phyloP scores from a whole-genome alignment of 1,140 invertebrate genomes.

The Papilio polyxenes region DNA sequence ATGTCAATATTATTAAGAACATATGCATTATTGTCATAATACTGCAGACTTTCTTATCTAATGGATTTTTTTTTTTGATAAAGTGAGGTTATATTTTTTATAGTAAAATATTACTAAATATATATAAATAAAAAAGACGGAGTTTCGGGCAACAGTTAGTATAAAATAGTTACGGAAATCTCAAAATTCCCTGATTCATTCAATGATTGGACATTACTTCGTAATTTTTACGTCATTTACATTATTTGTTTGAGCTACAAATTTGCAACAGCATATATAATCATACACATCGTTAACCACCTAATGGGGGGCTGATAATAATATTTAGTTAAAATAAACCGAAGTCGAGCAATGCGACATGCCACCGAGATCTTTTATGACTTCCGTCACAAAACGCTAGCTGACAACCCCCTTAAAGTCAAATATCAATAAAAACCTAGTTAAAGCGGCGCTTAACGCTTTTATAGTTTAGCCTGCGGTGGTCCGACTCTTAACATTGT shows the following conservation, averaged over 20 bases:
- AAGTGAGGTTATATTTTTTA: not conserved
- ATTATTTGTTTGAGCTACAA: not conserved
- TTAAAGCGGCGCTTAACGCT: slow-evolving; percentile 34
- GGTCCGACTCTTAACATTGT: slow-evolving; percentile 40
- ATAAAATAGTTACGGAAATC: not conserved
- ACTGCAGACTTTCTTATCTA: not conserved
- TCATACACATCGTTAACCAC: slow-evolving; percentile 12
- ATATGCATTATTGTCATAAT: slow-evolving; percentile 8
- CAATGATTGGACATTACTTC: not conserved
- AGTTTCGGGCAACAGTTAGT: not conserved
- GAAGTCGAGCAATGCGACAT: slow-evolving; percentile 10
- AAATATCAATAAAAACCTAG: slow-evolving; percentile 36
- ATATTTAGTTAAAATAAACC: slow-evolving; percentile 35
- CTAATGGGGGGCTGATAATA: slow-evolving; percentile 8
- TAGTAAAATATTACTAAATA: too few species aligned
- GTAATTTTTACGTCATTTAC: not conserved
- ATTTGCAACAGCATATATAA: not conserved
- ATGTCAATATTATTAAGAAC: slow-evolving; percentile 37
- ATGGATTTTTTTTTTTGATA: not conserved
- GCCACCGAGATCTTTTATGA: slow-evolving; percentile 11
- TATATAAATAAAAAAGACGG: too few species aligned
- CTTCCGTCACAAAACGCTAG: slow-evolving; percentile 33
- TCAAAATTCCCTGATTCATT: not conserved
- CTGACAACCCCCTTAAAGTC: slow-evolving; percentile 28
- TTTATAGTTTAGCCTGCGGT: slow-evolving; percentile 37